Percentiles rank a stretch among this genome's conserved stretches.
Evolutionary conservation across 2,113 vertebrate species (phyloP).

Genomic region (Kryptolebias marmoratus): DNA sequence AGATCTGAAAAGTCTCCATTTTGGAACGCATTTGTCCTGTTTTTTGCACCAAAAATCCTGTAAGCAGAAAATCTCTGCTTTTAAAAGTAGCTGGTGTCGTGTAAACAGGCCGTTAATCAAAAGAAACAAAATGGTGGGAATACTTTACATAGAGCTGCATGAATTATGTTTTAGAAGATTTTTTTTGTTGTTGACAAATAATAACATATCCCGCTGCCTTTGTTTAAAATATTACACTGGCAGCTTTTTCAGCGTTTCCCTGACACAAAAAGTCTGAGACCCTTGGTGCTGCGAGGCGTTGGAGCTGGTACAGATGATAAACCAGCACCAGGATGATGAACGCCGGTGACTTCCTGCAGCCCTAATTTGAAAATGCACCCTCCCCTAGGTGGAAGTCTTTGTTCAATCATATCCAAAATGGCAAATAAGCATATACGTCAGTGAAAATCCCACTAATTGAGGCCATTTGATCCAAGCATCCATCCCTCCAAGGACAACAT

Average conservation of each 20-base stretch:
- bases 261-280: background rate
- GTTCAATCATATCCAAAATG: constrained; percentile 59
- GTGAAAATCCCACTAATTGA: constrained; percentile 61
- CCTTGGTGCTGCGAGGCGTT: background rate
- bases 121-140: too few relatives aligned
- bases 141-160: background rate
- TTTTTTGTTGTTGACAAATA: background rate
- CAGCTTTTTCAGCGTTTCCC: background rate
- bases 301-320: background rate
- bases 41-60: too few relatives aligned
- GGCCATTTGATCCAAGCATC: constrained; percentile 63
- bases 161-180: background rate
- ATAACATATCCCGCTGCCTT: background rate
- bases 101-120: too few relatives aligned
- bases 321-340: constrained; percentile 19
- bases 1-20: too few relatives aligned
- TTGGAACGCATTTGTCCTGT: too few relatives aligned
- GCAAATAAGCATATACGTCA: constrained; percentile 64
- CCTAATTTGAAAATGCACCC: constrained; percentile 15
- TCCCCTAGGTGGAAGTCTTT: constrained; percentile 44
- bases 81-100: too few relatives aligned
- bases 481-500: constrained; percentile 41
- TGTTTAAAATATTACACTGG: background rate
- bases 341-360: constrained; percentile 16
- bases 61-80: too few relatives aligned